Evolutionary conservation across 2,888 invertebrate species (phyloP).

Genomic region (Hirtodrosophila duncani): DNA sequence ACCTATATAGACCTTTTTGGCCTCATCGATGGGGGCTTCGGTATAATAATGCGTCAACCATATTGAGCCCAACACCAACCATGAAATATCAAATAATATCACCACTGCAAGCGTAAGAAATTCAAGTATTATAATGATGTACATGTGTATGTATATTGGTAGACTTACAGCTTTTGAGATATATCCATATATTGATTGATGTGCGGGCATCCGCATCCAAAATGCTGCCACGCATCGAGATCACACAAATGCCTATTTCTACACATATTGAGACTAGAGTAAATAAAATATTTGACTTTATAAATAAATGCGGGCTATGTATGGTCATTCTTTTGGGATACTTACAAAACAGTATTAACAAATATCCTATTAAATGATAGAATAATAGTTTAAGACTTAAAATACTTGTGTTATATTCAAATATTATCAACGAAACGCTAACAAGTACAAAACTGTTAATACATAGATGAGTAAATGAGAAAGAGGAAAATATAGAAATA

Average conservation of each 20-base stretch:
- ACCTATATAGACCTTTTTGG: slow-evolving; percentile 88
- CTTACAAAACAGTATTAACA: slow-evolving; percentile 78
- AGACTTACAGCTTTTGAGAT: slow-evolving; percentile 86
- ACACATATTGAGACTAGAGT: slow-evolving; percentile 81
- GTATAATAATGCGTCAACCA: slow-evolving; percentile 86
- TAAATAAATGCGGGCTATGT: too few species aligned
- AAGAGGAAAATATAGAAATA: not conserved
- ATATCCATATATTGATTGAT: slow-evolving; percentile 88
- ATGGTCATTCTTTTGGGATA: slow-evolving; percentile 16
- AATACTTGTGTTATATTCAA: slow-evolving; percentile 75
- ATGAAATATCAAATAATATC: slow-evolving; percentile 85
- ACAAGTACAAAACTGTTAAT: slow-evolving; percentile 77
- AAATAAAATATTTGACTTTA: too few species aligned
- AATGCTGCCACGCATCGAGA: slow-evolving; percentile 89
- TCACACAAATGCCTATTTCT: slow-evolving; percentile 85
- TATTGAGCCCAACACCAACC: slow-evolving; percentile 85
- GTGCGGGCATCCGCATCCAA: slow-evolving; percentile 86
- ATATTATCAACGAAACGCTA: slow-evolving; percentile 74
- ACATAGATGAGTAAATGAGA: not conserved
- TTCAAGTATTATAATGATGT: not conserved
- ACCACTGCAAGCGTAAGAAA: slow-evolving; percentile 81
- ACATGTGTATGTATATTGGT: not conserved
- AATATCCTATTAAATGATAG: slow-evolving; percentile 78
- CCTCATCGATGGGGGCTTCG: slow-evolving; percentile 83
- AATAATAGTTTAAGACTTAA: slow-evolving; percentile 78